These are phyloP conservation scores for Micoletzkya japonica DNA, from an alignment of 2,888 invertebrate species.

Conservation along the genomic window DNA sequence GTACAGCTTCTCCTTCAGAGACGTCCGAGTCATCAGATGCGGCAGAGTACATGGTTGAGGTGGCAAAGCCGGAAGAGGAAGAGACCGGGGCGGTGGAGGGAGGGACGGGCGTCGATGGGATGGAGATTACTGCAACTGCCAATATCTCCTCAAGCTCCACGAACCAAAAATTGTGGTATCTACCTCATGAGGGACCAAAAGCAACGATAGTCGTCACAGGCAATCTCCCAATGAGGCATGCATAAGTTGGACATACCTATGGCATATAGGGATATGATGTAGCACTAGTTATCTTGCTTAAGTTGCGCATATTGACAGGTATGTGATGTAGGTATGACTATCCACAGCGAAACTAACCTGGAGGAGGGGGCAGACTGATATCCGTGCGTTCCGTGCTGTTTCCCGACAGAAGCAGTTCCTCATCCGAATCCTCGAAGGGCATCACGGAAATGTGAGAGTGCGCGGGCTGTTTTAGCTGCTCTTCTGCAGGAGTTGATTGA, in stretches of 20 bases:
- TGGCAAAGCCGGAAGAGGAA: conserved; percentile 11
- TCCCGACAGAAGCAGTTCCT: conserved; percentile 8
- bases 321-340: too few relatives aligned
- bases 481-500: not conserved
- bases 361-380: conserved; percentile 1
- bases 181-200: too few relatives aligned
- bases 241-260: too few relatives aligned
- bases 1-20: conserved; percentile 20
- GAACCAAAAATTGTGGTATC: too few relatives aligned
- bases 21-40: conserved; percentile 28
- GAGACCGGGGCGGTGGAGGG: not conserved
- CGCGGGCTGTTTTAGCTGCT: too few relatives aligned
- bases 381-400: not conserved
- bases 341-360: not conserved
- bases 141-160: not conserved
- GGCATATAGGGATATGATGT: too few relatives aligned
- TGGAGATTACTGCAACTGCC: conserved; percentile 9
- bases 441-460: too few relatives aligned
- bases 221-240: too few relatives aligned
- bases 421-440: conserved; percentile 20
- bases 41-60: conserved; percentile 27
- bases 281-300: too few relatives aligned
- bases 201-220: too few relatives aligned
- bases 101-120: not conserved
- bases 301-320: too few relatives aligned